Percentiles rank a stretch among this genome's conserved stretches.
Evolutionary conservation across 2,113 vertebrate genomes (phyloP).

Genomic region (Prionailurus viverrinus): DNA sequence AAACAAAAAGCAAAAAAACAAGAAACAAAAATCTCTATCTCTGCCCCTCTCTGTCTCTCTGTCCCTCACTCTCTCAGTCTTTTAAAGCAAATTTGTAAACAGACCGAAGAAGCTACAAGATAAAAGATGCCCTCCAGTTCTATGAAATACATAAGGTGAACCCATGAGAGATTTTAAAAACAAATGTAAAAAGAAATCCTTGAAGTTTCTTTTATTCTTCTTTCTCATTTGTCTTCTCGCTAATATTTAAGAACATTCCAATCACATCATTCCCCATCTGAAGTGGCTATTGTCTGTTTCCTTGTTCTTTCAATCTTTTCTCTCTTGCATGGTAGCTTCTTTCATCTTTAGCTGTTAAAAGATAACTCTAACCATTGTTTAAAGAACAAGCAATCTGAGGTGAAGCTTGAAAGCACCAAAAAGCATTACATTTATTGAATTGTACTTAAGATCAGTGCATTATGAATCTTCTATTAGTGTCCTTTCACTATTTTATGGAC

Average conservation of each 20-base stretch:
- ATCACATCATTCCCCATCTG: background rate
- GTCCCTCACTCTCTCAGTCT: background rate
- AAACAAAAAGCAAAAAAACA: background rate
- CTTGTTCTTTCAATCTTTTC: constrained; percentile 44
- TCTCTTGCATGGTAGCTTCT: constrained; percentile 36
- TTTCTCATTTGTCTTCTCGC: background rate
- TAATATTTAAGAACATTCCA: constrained; percentile 46
- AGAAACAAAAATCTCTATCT: background rate
- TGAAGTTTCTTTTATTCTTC: background rate
- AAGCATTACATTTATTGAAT: constrained; percentile 38
- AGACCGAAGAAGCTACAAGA: background rate
- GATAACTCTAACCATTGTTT: constrained; percentile 64
- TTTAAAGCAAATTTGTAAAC: background rate
- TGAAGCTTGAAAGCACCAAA: constrained; percentile 60
- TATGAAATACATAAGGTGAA: background rate
- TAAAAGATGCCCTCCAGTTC: background rate
- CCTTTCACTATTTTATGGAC: background rate
- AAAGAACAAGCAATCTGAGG: constrained; percentile 58
- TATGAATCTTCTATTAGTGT: constrained; percentile 46
- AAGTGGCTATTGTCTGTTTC: constrained; percentile 63
- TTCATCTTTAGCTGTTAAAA: constrained; percentile 71
- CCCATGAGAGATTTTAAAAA: constrained; percentile 27
- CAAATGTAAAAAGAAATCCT: constrained; percentile 43
- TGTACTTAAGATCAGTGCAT: constrained; percentile 49
- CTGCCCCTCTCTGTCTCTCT: background rate